A percentile compares a stretch with the other conserved stretches of the same genome.
phyloP scores from a whole-genome alignment of 2,113 vertebrate species.

The Notarius quadriscutis region DNA sequence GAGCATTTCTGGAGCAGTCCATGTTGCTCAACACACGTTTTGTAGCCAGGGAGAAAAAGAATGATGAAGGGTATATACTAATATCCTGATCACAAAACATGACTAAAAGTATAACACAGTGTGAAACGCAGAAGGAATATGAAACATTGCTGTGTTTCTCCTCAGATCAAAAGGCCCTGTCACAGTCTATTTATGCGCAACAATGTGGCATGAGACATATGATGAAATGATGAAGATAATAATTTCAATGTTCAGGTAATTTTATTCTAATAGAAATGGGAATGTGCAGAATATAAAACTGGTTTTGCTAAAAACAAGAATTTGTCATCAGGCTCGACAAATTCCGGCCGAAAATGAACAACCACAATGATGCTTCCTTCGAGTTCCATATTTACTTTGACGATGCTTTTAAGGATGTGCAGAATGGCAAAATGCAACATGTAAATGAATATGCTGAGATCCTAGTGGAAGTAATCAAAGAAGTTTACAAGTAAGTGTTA shows the following conservation, averaged over 20 bases:
- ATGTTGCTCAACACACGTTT: slow-evolving; percentile 68
- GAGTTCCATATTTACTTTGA: slow-evolving; percentile 77
- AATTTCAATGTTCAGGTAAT: slow-evolving; percentile 74
- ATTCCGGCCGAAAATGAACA: slow-evolving; percentile 59
- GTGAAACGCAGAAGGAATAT: neutral
- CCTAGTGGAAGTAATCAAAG: slow-evolving; percentile 69
- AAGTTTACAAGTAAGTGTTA: slow-evolving; percentile 70
- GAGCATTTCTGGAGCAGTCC: slow-evolving; percentile 72
- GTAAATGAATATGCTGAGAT: slow-evolving; percentile 58
- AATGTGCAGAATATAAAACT: neutral
- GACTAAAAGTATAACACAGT: neutral
- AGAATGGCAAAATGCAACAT: slow-evolving; percentile 32
- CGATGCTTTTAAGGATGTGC: slow-evolving; percentile 63
- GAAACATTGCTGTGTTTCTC: neutral
- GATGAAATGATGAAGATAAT: slow-evolving; percentile 74
- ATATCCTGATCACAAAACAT: neutral
- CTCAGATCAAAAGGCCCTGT: slow-evolving; percentile 29
- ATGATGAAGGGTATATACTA: slow-evolving; percentile 47
- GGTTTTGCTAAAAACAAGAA: neutral
- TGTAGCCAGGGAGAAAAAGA: slow-evolving; percentile 43
- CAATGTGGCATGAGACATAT: slow-evolving; percentile 76
- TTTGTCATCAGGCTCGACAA: slow-evolving; percentile 63
- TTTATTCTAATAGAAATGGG: neutral
- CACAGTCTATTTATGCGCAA: slow-evolving; percentile 70
- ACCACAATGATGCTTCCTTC: slow-evolving; percentile 57